A percentile compares a stretch with the other conserved stretches of the same genome.
phyloP scores from a whole-genome alignment of 2,113 vertebrate genomes.

The Gnathonemus echidnorhynchus region DNA sequence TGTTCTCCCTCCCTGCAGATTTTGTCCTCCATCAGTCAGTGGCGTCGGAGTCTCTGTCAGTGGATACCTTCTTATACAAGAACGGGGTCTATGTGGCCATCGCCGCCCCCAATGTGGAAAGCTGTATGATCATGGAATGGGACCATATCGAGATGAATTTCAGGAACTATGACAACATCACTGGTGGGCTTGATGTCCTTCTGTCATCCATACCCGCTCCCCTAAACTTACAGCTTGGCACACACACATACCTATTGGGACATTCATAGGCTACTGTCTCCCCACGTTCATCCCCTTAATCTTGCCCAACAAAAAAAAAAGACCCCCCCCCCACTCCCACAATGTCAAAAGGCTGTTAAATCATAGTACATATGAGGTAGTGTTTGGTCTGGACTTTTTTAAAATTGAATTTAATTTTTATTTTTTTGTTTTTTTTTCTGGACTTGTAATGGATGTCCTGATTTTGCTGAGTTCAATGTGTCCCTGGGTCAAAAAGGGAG shows the following conservation, averaged over 20 bases:
- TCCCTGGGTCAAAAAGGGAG: neutral
- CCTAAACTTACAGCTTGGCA: too few species aligned
- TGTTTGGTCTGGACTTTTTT: neutral
- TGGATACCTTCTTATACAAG: conserved; percentile 90
- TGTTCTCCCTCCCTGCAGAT: conserved; percentile 62
- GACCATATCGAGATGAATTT: conserved; percentile 99
- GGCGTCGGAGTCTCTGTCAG: conserved; percentile 82
- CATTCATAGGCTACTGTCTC: neutral
- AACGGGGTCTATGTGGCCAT: conserved; percentile 92
- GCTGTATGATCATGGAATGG: conserved; percentile 95
- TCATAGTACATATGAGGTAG: neutral
- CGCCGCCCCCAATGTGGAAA: conserved; percentile 87
- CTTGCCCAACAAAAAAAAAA: neutral
- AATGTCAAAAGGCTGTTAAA: neutral
- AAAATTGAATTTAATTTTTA: too few species aligned
- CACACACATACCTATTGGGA: neutral
- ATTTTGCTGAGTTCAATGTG: neutral
- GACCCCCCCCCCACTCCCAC: neutral
- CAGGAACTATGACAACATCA: conserved; percentile 95
- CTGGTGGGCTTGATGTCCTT: conserved; percentile 60
- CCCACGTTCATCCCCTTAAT: neutral
- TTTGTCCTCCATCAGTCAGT: conserved; percentile 88
- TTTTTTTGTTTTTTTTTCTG: too few species aligned
- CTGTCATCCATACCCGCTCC: neutral
- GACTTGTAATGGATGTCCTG: neutral